Conservation (phyloP, 1,140 invertebrate genomes). For the Sycophila sp. region DNA sequence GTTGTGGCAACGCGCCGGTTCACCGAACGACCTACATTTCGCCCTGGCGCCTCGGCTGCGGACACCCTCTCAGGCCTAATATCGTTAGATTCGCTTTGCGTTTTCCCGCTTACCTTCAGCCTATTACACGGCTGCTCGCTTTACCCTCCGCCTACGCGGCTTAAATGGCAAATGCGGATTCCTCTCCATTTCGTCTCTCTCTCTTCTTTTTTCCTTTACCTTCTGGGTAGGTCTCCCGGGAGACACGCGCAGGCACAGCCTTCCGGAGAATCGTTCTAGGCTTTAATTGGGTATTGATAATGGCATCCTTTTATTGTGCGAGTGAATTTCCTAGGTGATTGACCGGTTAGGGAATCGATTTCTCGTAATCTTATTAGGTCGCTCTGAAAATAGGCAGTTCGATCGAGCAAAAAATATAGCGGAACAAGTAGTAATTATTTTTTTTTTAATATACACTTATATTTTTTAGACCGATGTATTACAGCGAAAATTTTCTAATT, state of each 20-base stretch:
- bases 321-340: too few species aligned
- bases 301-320: background rate
- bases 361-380: too few species aligned
- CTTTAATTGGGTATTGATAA: too few species aligned
- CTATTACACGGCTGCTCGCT: constrained; percentile 30
- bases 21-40: constrained; percentile 52
- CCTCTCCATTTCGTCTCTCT: background rate
- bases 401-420: background rate
- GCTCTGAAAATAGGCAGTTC: too few species aligned
- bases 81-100: constrained; percentile 41
- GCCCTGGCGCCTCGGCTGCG: background rate
- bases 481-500: too few species aligned
- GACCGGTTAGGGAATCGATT: too few species aligned
- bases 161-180: background rate
- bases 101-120: constrained; percentile 35
- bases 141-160: constrained; percentile 12
- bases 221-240: background rate
- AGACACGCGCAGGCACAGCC: background rate
- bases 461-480: too few species aligned
- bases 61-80: constrained; percentile 34
- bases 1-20: constrained; percentile 45
- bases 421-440: too few species aligned
- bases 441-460: too few species aligned
- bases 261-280: too few species aligned
- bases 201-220: background rate